Conservation (phyloP, 2,113 vertebrate genomes). For the Podiceps cristatus region DNA sequence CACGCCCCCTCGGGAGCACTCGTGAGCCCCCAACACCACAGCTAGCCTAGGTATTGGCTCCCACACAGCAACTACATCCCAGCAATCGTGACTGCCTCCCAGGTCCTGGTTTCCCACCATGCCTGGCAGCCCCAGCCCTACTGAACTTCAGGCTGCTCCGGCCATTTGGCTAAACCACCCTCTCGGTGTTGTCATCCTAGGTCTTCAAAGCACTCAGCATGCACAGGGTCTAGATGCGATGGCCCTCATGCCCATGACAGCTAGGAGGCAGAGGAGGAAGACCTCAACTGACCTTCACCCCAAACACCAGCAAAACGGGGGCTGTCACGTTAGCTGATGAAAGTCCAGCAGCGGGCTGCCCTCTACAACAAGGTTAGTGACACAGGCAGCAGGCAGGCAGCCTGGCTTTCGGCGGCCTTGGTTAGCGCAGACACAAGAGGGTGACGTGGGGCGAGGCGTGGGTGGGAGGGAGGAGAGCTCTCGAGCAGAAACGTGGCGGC, state of each 20-base stretch:
- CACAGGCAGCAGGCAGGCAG: neutral
- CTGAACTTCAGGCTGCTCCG: neutral
- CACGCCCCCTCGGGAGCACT: neutral
- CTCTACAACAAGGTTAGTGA: slow-evolving; percentile 5
- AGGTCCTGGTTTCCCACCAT: neutral
- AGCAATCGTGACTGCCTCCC: neutral
- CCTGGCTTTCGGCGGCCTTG: neutral
- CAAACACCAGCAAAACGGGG: neutral
- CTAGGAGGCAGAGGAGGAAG: neutral
- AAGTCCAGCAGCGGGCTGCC: neutral
- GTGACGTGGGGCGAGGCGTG: neutral
- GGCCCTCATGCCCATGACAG: neutral
- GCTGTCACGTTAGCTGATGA: neutral
- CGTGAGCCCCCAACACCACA: neutral
- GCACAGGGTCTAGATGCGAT: neutral
- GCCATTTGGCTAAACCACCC: neutral
- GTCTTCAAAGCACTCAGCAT: neutral
- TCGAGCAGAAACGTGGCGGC: neutral
- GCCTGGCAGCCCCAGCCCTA: neutral
- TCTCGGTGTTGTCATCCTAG: neutral
- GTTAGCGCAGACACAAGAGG: slow-evolving; percentile 17
- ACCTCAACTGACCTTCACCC: neutral
- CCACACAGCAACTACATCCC: rapidly evolving
- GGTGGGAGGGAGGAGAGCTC: neutral
- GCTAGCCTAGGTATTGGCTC: neutral